A percentile compares a stretch with the other conserved stretches of the same genome.
These are phyloP conservation scores for Malacoraja senta DNA, from an alignment of 2,797 vertebrate genomes.

Conservation along the genomic window DNA sequence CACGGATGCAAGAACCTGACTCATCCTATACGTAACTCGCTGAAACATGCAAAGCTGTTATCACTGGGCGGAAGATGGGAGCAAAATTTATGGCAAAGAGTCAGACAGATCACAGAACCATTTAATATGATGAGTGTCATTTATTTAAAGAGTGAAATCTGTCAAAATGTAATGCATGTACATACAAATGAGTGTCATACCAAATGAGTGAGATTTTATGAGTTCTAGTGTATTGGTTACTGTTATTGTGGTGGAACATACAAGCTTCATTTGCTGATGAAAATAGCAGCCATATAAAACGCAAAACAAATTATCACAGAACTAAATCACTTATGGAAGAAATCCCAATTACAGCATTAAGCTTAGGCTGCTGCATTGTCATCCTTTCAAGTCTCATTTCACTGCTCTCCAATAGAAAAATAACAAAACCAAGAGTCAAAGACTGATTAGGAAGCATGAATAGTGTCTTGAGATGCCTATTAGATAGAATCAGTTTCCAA, in stretches of 20 bases:
- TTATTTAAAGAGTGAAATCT: neutral
- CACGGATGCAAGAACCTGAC: neutral
- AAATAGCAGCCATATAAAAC: neutral
- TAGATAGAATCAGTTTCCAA: neutral
- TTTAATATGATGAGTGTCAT: neutral
- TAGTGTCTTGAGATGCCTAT: too few relatives aligned
- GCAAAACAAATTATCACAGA: too few relatives aligned
- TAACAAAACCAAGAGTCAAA: neutral
- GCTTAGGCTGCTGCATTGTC: neutral
- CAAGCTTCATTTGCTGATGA: neutral
- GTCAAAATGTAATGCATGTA: neutral
- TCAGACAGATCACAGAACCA: neutral
- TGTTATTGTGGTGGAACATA: neutral
- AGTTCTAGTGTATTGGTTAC: neutral
- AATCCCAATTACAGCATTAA: neutral
- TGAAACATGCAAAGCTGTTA: neutral
- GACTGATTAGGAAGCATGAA: neutral
- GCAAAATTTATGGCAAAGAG: neutral
- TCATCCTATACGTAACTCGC: constrained; percentile 1
- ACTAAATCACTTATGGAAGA: neutral
- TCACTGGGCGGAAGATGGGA: neutral
- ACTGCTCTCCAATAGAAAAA: neutral
- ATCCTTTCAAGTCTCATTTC: neutral
- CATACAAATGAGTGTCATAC: neutral
- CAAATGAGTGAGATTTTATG: neutral